These are phyloP conservation scores for Geotria australis DNA, from an alignment of 2,797 vertebrate species.

Conservation along the genomic window DNA sequence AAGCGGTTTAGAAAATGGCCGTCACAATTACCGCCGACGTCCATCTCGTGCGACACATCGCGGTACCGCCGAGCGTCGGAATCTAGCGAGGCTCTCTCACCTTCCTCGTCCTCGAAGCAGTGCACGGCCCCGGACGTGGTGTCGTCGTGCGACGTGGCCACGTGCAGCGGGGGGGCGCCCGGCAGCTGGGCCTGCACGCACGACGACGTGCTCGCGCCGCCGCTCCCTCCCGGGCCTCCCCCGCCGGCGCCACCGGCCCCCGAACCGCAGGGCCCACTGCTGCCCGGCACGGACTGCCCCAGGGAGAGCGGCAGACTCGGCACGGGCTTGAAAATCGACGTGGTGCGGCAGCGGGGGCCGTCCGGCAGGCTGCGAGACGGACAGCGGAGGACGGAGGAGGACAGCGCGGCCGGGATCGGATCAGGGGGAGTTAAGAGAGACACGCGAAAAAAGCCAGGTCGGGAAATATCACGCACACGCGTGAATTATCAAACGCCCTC, in stretches of 20 bases:
- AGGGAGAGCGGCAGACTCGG: neutral
- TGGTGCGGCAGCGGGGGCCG: neutral
- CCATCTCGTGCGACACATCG: too few species aligned
- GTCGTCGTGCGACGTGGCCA: slow-evolving; percentile 59
- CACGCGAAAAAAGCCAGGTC: too few species aligned
- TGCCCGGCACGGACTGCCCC: too few species aligned
- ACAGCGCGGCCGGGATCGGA: slow-evolving; percentile 14
- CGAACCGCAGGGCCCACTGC: too few species aligned
- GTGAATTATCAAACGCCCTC: too few species aligned
- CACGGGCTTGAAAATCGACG: neutral
- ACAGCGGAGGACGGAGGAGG: slow-evolving; percentile 95
- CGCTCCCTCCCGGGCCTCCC: neutral
- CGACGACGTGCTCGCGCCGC: neutral
- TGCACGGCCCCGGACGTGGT: slow-evolving; percentile 58
- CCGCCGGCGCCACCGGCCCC: too few species aligned
- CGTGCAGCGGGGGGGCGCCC: slow-evolving; percentile 25
- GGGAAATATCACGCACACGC: too few species aligned
- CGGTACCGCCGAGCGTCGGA: too few species aligned
- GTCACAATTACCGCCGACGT: too few species aligned
- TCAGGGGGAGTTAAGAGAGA: too few species aligned
- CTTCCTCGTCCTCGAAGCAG: slow-evolving; percentile 59
- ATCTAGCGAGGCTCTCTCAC: slow-evolving; percentile 11
- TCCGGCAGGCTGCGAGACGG: slow-evolving; percentile 28
- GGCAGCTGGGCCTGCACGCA: slow-evolving; percentile 13
- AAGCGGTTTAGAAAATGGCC: too few species aligned